Base-by-base conservation (phyloP, 2,113 vertebrate species). In the Pavo muticus region DNA sequence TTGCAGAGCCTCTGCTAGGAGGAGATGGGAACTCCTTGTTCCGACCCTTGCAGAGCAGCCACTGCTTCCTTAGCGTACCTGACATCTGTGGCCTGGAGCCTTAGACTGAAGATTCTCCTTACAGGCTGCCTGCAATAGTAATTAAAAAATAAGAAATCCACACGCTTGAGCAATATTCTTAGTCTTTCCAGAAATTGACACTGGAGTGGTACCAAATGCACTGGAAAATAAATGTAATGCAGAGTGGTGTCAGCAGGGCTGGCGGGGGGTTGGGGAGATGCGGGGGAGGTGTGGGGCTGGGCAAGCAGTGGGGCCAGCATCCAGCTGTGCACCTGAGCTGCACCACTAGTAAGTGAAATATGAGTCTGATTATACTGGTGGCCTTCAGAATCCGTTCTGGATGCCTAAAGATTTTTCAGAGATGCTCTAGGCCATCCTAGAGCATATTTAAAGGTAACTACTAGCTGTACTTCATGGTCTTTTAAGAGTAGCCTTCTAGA, bases 381-480 rank as follows among this genome's bases (percentile, higher is more conserved):
- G 24, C 81, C 40, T 91, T 89, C 74, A 78, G 39, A 89, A 56
- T 37, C 59, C 25, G 10, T 71, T 65, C 6, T 25, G 32, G 14
- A 11, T 64, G 32, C 54, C 29, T 67, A 7, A 52, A 63, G 57
- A 17, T 63, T 84, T 92, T 37, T 20, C 68, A 79, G 63, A n/a
- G 52, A 45, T 17, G 4, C n/a, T 47, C 44, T 83, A 35, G 12
- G 8, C 75, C 90, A 17, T 57, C 85, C 11, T 0, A 80, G 76
- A 71, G 35, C 32, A 8, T 52, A 57, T 87, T 89, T 87, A 56
- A 85, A 81, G 57, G 54, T 44, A 78, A 42, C 73, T 74, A 25
- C 61, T 84, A 42, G 56, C 63, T 77, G 37, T 84, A 37, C 81
- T 84, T 84, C 15, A 5, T 74, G 50, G 29, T 20, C 52, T 42